Percentiles rank a stretch among this genome's conserved stretches.
Conservation (phyloP, 2,113 vertebrate genomes). For the Drymodes brunneopygia region DNA sequence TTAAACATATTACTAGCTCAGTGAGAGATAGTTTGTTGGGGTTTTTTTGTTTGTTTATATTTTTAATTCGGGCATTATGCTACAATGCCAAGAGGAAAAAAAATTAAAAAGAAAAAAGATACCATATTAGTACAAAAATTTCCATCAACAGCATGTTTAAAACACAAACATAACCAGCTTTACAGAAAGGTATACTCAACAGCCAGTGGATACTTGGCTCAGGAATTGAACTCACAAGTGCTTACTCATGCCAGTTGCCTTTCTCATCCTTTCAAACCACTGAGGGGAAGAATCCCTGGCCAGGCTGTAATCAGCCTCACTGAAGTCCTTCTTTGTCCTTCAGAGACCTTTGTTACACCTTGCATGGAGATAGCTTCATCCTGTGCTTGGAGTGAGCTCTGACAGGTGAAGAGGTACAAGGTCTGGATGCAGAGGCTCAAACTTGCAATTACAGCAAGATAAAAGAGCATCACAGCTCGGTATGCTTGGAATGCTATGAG, state of each 20-base stretch:
- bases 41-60: accelerated
- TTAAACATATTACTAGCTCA: background rate
- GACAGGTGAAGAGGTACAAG: background rate
- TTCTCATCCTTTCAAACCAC: background rate
- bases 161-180: background rate
- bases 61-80: background rate
- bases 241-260: background rate
- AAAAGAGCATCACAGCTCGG: background rate
- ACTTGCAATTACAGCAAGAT: background rate
- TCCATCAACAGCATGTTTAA: background rate
- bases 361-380: background rate
- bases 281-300: background rate
- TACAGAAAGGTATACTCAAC: background rate
- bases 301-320: background rate
- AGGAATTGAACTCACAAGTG: background rate
- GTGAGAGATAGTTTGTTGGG: background rate
- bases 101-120: background rate
- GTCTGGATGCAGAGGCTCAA: background rate
- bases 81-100: background rate
- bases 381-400: background rate
- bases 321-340: background rate
- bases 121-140: background rate
- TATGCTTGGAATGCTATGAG: slow-evolving; percentile 42
- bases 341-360: background rate
- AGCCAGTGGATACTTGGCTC: background rate